Percentiles rank a stretch among this genome's conserved stretches.
These are phyloP conservation scores for Cotesia typhae DNA, from an alignment of 1,140 invertebrate genomes.

Conservation along the genomic window DNA sequence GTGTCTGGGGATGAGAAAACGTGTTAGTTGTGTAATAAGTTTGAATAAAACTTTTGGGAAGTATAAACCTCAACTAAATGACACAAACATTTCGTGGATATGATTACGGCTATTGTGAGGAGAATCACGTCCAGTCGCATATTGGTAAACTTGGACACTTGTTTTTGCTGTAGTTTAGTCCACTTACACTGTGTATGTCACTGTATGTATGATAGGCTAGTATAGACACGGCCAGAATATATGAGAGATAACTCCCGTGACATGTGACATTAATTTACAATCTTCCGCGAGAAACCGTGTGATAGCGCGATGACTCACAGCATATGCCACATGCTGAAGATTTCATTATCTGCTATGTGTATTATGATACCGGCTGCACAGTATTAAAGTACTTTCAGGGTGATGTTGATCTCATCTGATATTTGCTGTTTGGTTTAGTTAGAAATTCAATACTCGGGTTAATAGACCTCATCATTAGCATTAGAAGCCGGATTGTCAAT, in stretches of 20 bases:
- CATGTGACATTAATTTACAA: constrained; percentile 57
- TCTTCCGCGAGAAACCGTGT: constrained; percentile 44
- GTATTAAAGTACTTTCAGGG: constrained; percentile 3
- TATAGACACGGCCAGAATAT: no score
- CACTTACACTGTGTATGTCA: not conserved
- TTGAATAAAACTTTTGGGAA: not conserved
- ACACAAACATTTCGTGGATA: not conserved
- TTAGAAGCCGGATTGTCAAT: no score
- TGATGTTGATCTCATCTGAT: not conserved
- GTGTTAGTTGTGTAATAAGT: not conserved
- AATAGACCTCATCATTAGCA: no score
- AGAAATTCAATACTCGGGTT: no score
- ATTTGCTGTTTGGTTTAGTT: no score
- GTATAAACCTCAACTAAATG: constrained; percentile 1
- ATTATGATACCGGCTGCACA: constrained; percentile 23
- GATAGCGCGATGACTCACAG: constrained; percentile 24
- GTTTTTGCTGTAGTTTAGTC: not conserved
- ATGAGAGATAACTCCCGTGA: constrained; percentile 30
- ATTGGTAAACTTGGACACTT: constrained; percentile 56
- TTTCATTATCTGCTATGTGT: constrained; percentile 33
- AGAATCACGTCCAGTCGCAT: constrained; percentile 50
- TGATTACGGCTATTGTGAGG: constrained; percentile 35
- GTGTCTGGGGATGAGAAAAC: no score
- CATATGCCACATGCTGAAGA: constrained; percentile 35
- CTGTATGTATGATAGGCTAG: no score